Conservation (phyloP, 2,113 vertebrate genomes). For the Daphoenositta chrysoptera region DNA sequence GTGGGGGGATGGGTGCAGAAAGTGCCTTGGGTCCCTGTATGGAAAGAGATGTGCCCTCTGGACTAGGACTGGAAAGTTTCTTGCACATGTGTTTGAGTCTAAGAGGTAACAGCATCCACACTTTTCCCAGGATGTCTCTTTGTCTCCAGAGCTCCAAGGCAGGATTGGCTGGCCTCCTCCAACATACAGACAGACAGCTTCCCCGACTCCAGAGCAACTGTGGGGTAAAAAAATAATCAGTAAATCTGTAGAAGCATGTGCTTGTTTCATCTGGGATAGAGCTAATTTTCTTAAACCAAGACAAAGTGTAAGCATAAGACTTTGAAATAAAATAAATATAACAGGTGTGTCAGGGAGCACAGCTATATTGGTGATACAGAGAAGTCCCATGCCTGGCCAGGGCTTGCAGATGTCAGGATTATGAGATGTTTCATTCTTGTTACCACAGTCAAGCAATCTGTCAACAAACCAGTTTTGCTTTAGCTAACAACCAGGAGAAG, state of each 20-base stretch:
- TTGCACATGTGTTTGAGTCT: background rate
- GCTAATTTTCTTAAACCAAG: background rate
- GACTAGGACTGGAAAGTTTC: background rate
- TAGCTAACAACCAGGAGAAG: conserved; percentile 43
- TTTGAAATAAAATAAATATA: background rate
- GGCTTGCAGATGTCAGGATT: background rate
- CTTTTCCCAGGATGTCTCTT: background rate
- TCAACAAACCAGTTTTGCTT: background rate
- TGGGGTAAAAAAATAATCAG: background rate
- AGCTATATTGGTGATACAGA: background rate
- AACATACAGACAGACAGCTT: background rate
- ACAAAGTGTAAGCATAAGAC: background rate
- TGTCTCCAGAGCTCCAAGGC: background rate
- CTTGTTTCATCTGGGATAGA: background rate
- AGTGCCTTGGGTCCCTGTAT: background rate
- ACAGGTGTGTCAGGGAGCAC: accelerated
- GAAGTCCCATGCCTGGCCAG: background rate
- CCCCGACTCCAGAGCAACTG: background rate
- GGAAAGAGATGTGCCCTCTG: background rate
- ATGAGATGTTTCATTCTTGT: conserved; percentile 12
- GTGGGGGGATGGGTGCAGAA: background rate
- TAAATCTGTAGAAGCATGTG: background rate
- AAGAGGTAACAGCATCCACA: accelerated
- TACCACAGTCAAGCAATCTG: conserved; percentile 1
- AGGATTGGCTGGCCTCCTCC: background rate